Percentiles rank a stretch among this genome's conserved stretches.
phyloP scores from a whole-genome alignment of 2,797 vertebrate genomes.

The Menidia menidia region DNA sequence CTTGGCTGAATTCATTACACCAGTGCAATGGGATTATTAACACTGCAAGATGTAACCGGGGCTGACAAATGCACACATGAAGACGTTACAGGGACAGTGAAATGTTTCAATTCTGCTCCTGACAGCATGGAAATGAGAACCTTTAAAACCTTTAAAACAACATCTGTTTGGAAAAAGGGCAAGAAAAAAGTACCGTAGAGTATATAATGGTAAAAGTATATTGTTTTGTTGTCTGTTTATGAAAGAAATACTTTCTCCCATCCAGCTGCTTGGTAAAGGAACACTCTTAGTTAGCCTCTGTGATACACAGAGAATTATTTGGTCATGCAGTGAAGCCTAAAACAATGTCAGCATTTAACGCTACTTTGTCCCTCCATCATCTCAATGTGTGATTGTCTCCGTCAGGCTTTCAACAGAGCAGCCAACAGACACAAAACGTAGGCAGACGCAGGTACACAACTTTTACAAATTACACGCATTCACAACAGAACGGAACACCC shows the following conservation, averaged over 20 bases:
- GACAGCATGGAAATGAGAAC: constrained; percentile 52
- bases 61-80: constrained; percentile 83
- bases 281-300: constrained; percentile 80
- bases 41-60: constrained; percentile 74
- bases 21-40: constrained; percentile 78
- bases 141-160: constrained; percentile 80
- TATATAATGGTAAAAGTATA: constrained; percentile 66
- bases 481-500: constrained; percentile 71
- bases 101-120: constrained; percentile 79
- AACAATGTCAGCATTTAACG: constrained; percentile 78
- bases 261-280: constrained; percentile 79
- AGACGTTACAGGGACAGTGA: constrained; percentile 79
- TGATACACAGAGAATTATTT: constrained; percentile 80
- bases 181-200: constrained; percentile 34
- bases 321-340: constrained; percentile 84
- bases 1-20: constrained; percentile 81
- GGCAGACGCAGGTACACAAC: constrained; percentile 15
- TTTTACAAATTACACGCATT: constrained; percentile 17
- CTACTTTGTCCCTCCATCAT: constrained; percentile 76
- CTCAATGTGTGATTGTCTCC: constrained; percentile 83
- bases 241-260: constrained; percentile 78
- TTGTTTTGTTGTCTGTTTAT: constrained; percentile 49
- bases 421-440: constrained; percentile 35
- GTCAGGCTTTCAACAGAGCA: constrained; percentile 73
- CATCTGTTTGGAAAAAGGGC: constrained; percentile 80